Evolutionary conservation across 2,797 vertebrate genomes (phyloP).

Genomic region (Tiaroga cobitis): DNA sequence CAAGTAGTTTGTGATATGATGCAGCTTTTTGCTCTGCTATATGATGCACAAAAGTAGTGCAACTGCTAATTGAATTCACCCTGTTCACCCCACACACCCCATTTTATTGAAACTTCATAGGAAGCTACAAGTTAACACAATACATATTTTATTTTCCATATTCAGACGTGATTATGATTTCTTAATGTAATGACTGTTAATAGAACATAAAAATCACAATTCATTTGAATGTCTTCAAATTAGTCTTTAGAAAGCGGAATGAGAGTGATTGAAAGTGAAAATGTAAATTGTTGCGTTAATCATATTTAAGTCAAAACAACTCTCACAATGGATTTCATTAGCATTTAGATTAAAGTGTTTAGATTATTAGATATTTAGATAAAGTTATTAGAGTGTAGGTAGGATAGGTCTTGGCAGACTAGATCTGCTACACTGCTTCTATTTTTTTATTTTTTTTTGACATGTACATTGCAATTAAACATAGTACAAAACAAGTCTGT

Average conservation of each 20-base stretch:
- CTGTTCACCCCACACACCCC: too few species aligned
- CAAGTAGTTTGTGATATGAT: not conserved
- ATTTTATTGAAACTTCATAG: not conserved
- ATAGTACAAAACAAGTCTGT: too few species aligned
- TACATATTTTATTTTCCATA: not conserved
- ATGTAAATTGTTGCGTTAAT: not conserved
- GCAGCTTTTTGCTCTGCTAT: not conserved
- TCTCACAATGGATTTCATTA: not conserved
- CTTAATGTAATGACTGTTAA: not conserved
- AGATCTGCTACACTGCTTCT: not conserved
- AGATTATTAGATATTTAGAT: too few species aligned
- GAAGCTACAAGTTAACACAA: not conserved
- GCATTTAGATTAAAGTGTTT: not conserved
- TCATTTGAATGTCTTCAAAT: not conserved
- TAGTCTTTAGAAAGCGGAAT: not conserved
- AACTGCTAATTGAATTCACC: too few species aligned
- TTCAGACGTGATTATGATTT: not conserved
- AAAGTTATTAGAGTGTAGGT: not conserved
- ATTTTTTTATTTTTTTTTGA: too few species aligned
- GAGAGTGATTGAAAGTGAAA: too few species aligned
- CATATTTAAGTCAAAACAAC: not conserved
- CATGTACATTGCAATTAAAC: too few species aligned
- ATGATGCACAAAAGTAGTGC: not conserved
- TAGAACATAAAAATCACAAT: not conserved
- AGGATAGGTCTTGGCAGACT: not conserved